phyloP scores from a whole-genome alignment of 1,140 invertebrate genomes.

The Myzus persicae region DNA sequence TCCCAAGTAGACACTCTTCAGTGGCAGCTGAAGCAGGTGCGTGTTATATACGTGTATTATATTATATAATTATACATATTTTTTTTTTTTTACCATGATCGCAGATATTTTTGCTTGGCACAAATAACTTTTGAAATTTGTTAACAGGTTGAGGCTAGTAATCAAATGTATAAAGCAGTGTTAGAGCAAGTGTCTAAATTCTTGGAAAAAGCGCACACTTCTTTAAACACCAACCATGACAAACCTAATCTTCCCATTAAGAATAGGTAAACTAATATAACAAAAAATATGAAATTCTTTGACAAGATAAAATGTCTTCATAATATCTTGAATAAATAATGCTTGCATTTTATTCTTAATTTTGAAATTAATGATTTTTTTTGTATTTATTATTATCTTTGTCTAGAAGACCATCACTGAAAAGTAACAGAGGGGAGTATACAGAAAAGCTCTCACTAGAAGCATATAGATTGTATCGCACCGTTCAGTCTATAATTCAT shows the following conservation, averaged over 20 bases:
- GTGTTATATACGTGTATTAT: slow-evolving; percentile 57
- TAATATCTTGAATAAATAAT: not conserved
- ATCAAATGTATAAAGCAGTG: slow-evolving; percentile 80
- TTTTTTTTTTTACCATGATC: not conserved
- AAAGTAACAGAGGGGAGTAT: slow-evolving; percentile 65
- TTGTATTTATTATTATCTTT: not conserved
- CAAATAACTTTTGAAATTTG: slow-evolving; percentile 37
- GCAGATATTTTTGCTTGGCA: not conserved
- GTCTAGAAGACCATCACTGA: slow-evolving; percentile 63
- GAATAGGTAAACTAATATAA: slow-evolving; percentile 39
- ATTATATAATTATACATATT: not conserved
- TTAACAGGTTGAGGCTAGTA: slow-evolving; percentile 76
- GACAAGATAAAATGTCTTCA: not conserved
- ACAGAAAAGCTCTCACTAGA: slow-evolving; percentile 74
- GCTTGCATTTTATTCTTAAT: not conserved
- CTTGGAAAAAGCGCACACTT: slow-evolving; percentile 75
- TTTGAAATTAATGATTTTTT: not conserved
- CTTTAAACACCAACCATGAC: slow-evolving; percentile 68
- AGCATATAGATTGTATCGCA: slow-evolving; percentile 73
- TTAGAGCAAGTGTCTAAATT: slow-evolving; percentile 81
- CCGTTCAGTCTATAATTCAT: slow-evolving; percentile 72
- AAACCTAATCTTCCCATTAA: slow-evolving; percentile 60
- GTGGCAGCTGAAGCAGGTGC: slow-evolving; percentile 83
- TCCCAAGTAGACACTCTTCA: slow-evolving; percentile 79
- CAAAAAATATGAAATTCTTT: not conserved